A percentile compares a stretch with the other conserved stretches of the same genome.
Evolutionary conservation across 1,140 invertebrate genomes (phyloP).

Genomic region (Hermetia illucens): DNA sequence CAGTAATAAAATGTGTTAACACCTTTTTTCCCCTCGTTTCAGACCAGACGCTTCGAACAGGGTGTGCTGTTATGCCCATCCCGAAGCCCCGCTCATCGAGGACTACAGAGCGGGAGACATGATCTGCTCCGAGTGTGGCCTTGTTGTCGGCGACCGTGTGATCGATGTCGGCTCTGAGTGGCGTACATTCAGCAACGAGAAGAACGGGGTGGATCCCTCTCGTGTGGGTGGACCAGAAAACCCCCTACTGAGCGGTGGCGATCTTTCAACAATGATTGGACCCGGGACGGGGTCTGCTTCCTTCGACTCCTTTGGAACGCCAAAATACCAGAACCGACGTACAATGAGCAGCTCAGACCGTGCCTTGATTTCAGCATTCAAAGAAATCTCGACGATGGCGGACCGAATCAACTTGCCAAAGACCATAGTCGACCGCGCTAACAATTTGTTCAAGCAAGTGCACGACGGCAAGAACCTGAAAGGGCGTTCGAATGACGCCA

Average conservation of each 20-base stretch:
- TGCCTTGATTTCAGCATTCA: constrained; percentile 87
- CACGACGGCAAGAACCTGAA: constrained; percentile 95
- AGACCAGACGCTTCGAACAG: constrained; percentile 40
- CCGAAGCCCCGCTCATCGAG: constrained; percentile 89
- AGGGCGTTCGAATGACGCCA: constrained; percentile 92
- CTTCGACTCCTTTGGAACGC: constrained; percentile 65
- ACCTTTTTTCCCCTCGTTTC: not conserved
- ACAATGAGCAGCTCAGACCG: constrained; percentile 89
- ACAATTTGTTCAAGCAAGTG: constrained; percentile 94
- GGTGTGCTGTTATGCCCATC: constrained; percentile 85
- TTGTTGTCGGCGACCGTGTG: constrained; percentile 96
- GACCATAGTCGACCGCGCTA: constrained; percentile 89
- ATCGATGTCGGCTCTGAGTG: constrained; percentile 99
- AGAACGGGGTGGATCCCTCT: constrained; percentile 89
- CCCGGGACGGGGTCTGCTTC: constrained; percentile 73
- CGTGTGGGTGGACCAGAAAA: constrained; percentile 97
- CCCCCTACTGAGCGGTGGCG: constrained; percentile 85
- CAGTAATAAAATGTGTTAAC: too few species aligned
- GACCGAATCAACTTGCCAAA: constrained; percentile 94
- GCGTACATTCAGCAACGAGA: constrained; percentile 99
- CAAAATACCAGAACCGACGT: constrained; percentile 87
- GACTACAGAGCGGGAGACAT: constrained; percentile 98
- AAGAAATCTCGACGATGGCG: constrained; percentile 94
- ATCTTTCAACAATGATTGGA: constrained; percentile 95
- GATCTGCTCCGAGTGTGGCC: constrained; percentile 96